A percentile compares a stretch with the other conserved stretches of the same genome.
Conservation (phyloP, 2,113 vertebrate species). For the Ptilorrhoa leucosticta region DNA sequence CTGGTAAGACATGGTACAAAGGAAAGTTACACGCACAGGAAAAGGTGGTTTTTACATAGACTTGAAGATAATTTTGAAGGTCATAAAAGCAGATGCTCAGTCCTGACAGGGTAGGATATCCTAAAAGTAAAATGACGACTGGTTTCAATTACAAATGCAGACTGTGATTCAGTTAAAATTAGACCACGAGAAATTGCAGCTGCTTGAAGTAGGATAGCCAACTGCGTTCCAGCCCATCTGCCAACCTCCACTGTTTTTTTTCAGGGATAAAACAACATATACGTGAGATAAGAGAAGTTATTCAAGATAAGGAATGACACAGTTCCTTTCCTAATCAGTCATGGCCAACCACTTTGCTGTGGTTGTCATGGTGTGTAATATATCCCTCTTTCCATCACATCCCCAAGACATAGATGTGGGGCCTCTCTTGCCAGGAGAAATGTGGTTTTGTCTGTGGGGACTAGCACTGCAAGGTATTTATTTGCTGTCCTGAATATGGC, state of each 20-base stretch:
- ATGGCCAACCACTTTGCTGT: neutral
- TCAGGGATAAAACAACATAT: neutral
- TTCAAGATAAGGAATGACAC: slow-evolving; percentile 2
- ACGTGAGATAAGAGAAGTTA: slow-evolving; percentile 3
- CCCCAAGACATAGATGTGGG: neutral
- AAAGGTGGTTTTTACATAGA: neutral
- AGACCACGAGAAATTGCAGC: neutral
- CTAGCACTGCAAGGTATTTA: neutral
- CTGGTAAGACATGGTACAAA: neutral
- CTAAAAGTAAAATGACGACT: slow-evolving; percentile 27
- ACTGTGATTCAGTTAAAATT: slow-evolving; percentile 41
- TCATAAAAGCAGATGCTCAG: slow-evolving; percentile 9
- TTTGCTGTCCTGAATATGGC: neutral
- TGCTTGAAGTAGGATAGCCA: slow-evolving; percentile 7
- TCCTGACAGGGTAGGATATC: neutral
- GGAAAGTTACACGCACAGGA: neutral
- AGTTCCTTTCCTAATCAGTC: neutral
- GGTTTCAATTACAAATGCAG: slow-evolving; percentile 30
- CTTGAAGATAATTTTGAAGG: neutral
- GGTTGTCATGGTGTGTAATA: neutral
- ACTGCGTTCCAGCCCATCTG: neutral
- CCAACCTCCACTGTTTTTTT: neutral
- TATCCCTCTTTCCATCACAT: neutral
- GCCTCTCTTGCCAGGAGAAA: neutral
- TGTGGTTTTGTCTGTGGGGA: neutral